Evolutionary conservation across 2,797 vertebrate genomes (phyloP).

Genomic region (Liparis tanakae): DNA sequence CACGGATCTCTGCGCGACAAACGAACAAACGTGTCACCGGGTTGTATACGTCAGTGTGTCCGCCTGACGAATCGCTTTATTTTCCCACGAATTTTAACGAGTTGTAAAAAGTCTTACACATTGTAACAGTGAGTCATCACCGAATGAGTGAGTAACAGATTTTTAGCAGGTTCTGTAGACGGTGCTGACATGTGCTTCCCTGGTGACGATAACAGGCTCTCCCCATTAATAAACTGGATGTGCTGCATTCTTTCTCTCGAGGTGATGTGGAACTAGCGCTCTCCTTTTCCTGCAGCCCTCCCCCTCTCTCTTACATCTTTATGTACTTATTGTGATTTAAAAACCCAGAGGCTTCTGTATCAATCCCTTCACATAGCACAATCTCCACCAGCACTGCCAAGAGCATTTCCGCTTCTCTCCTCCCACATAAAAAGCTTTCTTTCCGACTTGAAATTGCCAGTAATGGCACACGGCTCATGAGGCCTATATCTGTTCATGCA

Average conservation of each 20-base stretch:
- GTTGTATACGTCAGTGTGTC: no score
- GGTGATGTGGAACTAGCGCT: constrained; percentile 35
- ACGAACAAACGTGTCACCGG: no score
- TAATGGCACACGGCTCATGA: constrained; percentile 33
- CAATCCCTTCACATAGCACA: constrained; percentile 49
- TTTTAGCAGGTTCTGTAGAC: constrained; percentile 36
- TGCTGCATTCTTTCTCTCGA: constrained; percentile 28
- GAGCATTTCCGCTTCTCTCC: constrained; percentile 52
- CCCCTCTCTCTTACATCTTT: constrained; percentile 40
- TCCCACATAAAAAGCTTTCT: constrained; percentile 55
- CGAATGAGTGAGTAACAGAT: constrained; percentile 56
- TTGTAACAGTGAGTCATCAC: constrained; percentile 22
- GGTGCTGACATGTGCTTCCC: constrained; percentile 56
- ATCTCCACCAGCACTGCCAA: constrained; percentile 58
- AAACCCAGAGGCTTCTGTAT: constrained; percentile 45
- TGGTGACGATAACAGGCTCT: constrained; percentile 53
- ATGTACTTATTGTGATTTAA: constrained; percentile 56
- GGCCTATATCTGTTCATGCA: constrained; percentile 32
- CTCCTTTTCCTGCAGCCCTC: neutral
- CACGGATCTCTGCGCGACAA: constrained; percentile 88
- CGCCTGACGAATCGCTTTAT: neutral
- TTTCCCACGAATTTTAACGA: constrained; percentile 6
- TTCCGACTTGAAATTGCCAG: constrained; percentile 49
- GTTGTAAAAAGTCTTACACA: neutral
- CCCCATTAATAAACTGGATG: constrained; percentile 44